Base-by-base conservation (phyloP, 2,888 invertebrate species). In the Hirtodrosophila alboralis region DNA sequence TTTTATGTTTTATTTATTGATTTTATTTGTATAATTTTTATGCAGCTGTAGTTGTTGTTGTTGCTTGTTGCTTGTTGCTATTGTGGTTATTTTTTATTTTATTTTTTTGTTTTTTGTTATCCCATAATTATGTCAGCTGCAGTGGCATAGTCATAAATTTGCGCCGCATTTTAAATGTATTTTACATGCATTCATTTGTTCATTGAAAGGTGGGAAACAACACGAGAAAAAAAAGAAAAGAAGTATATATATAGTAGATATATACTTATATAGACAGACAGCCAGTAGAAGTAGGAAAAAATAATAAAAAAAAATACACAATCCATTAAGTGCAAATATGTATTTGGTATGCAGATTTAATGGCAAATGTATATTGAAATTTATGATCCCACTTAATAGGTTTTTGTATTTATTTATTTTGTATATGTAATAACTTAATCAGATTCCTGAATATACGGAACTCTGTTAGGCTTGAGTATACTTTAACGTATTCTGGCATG, bases 121-220 rank as follows among this genome's bases (percentile, higher is more conserved):
- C 59, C 78, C 84, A 79, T 79, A 85, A 79, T 79, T 79, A 79
- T 79, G 78, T 85, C 85, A 79, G 79, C 60, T 79, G 84, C 79
- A 78, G 68, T 72, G 72, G 72, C 84, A 83, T 53, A 79, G 79
- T 83, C 86, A 79, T 85, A 83, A 85, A 85, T 85, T 85, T 68
- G 43, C 67, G 58, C 71, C 49, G 60, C 31, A 63, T 60, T 77
- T 56, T 68, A 54, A 56, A 41, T 45, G 38, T 18, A 18, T 18
- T 18, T 23, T 41, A 54, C 70, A 53, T 64, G 48, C 44, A 69
- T 63, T 67, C 68, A 53, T 69, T 73, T 59, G 21, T 36, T 38
- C 12, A 12, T 27, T 3, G 33, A 16, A 26, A 14, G 10, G 13
- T 41, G 33, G 4, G 3, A 23, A 8, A 21, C n/a, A n/a, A n/a